Percentiles rank a stretch among this genome's conserved stretches.
phyloP scores from a whole-genome alignment of 2,797 vertebrate genomes.

The Tauraco hartlaubi region DNA sequence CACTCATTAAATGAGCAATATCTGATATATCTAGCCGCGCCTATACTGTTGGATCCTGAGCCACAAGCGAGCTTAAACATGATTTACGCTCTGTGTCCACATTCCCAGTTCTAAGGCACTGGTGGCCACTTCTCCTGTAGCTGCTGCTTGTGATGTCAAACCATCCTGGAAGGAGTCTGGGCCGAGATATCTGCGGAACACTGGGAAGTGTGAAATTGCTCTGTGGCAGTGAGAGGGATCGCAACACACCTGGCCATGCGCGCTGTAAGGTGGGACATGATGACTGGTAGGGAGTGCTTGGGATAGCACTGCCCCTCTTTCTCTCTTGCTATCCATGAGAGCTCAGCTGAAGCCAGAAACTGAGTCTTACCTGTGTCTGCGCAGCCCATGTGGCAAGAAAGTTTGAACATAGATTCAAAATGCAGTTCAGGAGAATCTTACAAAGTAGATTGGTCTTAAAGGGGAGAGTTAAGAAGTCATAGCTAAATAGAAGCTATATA shows the following conservation, averaged over 20 bases:
- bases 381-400: background rate
- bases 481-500: background rate
- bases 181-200: background rate
- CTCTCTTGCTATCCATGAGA: background rate
- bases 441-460: background rate
- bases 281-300: fast-evolving
- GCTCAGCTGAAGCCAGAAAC: background rate
- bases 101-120: fast-evolving
- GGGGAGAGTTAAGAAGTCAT: background rate
- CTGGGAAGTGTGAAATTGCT: background rate
- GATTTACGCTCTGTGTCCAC: background rate
- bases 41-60: background rate
- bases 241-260: background rate
- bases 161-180: background rate
- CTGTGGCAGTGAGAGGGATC: background rate
- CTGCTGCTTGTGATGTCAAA: background rate
- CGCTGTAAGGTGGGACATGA: too few species aligned
- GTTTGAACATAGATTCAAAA: background rate
- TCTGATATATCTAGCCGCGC: background rate
- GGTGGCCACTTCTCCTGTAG: fast-evolving
- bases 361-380: background rate
- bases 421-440: background rate
- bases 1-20: background rate
- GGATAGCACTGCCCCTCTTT: background rate
- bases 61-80: background rate